Percentiles rank a stretch among this genome's conserved stretches.
Conservation (phyloP, 2,888 invertebrate species). For the Acholoe squamosa region DNA sequence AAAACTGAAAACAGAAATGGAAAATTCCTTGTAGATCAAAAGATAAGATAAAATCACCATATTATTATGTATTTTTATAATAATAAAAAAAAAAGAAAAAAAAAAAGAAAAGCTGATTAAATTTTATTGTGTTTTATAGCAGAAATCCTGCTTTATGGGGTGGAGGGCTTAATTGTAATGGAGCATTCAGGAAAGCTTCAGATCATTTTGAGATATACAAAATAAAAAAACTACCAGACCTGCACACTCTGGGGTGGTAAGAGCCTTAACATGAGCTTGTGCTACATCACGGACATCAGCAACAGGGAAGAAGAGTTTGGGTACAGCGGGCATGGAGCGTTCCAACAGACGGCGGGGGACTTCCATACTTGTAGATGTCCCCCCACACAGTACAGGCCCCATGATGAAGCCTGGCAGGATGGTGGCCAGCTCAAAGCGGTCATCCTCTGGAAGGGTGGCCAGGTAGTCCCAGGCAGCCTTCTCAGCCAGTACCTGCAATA, state of each 20-base stretch:
- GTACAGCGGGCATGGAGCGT: slow-evolving; percentile 81
- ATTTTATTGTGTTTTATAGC: no score
- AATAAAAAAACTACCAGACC: not conserved
- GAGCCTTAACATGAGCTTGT: slow-evolving; percentile 67
- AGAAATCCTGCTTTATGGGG: no score
- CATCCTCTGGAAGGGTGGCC: slow-evolving; percentile 77
- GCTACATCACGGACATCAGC: slow-evolving; percentile 85
- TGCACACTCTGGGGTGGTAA: slow-evolving; percentile 65
- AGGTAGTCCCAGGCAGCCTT: slow-evolving; percentile 85
- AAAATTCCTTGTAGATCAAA: no score
- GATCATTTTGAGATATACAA: no score
- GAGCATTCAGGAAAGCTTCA: no score
- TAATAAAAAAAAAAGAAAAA: no score
- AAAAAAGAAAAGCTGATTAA: no score
- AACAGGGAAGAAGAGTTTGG: slow-evolving; percentile 83
- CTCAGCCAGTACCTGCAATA: slow-evolving; percentile 82
- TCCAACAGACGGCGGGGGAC: slow-evolving; percentile 80
- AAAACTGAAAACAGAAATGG: no score
- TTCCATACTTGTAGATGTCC: slow-evolving; percentile 75
- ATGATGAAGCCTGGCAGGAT: slow-evolving; percentile 85
- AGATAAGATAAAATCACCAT: no score
- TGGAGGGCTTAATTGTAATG: no score
- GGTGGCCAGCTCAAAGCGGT: slow-evolving; percentile 83
- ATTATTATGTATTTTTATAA: no score
- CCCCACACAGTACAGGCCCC: slow-evolving; percentile 82